Evolutionary conservation across 2,888 invertebrate genomes (phyloP).

Genomic region (Syrphus vitripennis): DNA sequence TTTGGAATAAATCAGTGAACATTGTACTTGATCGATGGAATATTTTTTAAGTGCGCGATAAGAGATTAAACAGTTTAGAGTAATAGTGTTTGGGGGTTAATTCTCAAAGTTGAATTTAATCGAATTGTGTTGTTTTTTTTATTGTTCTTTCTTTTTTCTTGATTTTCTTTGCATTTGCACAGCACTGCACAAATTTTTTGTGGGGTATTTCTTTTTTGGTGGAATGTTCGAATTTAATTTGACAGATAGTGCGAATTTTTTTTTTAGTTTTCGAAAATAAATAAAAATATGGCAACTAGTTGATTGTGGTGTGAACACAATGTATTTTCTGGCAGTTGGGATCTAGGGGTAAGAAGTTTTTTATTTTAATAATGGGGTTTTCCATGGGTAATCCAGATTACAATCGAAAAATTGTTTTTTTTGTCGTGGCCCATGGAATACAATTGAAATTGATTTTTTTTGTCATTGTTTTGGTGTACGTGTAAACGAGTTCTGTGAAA

Average conservation of each 20-base stretch:
- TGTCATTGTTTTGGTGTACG: too few relatives aligned
- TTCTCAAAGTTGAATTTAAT: neutral
- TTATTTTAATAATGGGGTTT: too few relatives aligned
- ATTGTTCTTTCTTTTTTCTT: conserved; percentile 11
- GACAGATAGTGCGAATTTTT: conserved; percentile 32
- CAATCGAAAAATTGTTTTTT: too few relatives aligned
- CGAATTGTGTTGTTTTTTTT: conserved; percentile 10
- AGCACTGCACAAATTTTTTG: conserved; percentile 55
- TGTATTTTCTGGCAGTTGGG: neutral
- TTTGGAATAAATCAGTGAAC: conserved; percentile 60
- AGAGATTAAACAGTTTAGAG: conserved; percentile 15
- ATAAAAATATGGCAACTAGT: conserved; percentile 47
- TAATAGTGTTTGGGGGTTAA: neutral
- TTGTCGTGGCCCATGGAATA: too few relatives aligned
- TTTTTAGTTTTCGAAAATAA: neutral
- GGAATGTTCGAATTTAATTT: conserved; percentile 57
- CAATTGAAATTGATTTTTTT: too few relatives aligned
- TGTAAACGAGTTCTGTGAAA: too few relatives aligned
- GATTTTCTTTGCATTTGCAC: conserved; percentile 38
- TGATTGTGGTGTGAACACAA: conserved; percentile 22
- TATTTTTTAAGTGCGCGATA: conserved; percentile 31
- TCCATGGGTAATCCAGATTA: too few relatives aligned
- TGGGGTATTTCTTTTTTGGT: conserved; percentile 47
- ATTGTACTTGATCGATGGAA: conserved; percentile 65
- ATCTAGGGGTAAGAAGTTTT: neutral